These are phyloP conservation scores for Metopolophium dirhodum DNA, from an alignment of 1,140 invertebrate genomes.

Conservation along the genomic window DNA sequence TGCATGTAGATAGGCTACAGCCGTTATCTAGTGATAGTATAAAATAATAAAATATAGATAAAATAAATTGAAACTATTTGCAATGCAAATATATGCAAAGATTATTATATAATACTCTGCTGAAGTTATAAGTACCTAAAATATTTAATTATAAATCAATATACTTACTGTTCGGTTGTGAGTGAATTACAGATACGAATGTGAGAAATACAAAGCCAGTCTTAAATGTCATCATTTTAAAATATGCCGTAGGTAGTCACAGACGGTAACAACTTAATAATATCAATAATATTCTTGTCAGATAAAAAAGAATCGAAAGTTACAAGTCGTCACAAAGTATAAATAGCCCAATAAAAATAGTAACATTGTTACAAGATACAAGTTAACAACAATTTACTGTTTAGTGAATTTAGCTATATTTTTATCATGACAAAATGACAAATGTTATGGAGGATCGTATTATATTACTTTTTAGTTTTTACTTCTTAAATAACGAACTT, in stretches of 20 bases:
- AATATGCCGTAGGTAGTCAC: background rate
- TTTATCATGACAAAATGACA: background rate
- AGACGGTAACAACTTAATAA: background rate
- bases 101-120: background rate
- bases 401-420: background rate
- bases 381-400: no score
- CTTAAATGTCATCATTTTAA: background rate
- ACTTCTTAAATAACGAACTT: slow-evolving; percentile 20
- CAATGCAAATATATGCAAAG: background rate
- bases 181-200: background rate
- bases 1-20: background rate
- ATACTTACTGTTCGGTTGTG: slow-evolving; percentile 2
- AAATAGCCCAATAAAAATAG: background rate
- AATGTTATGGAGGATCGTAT: no score
- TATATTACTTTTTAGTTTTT: background rate
- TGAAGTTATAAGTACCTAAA: background rate
- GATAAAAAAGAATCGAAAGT: background rate
- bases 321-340: background rate
- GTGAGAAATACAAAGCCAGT: background rate
- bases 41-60: background rate
- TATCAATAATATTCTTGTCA: background rate
- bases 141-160: background rate
- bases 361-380: background rate
- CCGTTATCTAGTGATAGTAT: background rate
- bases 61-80: background rate